Conservation (phyloP, 2,888 invertebrate species). For the Temnothorax unifasciatus region DNA sequence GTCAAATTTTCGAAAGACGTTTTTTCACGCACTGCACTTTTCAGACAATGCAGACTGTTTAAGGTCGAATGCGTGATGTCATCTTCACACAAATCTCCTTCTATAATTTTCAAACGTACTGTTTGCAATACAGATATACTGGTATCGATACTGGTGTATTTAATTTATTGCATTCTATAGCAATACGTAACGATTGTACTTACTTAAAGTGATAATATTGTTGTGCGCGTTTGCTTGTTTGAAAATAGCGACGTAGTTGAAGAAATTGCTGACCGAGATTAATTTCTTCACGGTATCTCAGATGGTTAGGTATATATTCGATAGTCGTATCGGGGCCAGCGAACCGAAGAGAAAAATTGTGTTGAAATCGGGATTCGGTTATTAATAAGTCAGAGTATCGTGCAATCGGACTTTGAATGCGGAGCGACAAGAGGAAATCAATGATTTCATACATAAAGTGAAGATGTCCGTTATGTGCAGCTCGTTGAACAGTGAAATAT, state of each 20-base stretch:
- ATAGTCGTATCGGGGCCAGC: neutral
- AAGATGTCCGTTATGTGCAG: conserved; percentile 23
- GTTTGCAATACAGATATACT: neutral
- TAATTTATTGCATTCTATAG: conserved; percentile 4
- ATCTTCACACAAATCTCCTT: neutral
- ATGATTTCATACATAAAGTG: conserved; percentile 45
- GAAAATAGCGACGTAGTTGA: neutral
- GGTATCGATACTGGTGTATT: neutral
- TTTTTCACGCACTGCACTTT: neutral
- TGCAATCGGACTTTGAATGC: conserved; percentile 17
- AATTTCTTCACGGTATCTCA: neutral
- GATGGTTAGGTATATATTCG: neutral
- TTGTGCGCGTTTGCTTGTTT: neutral
- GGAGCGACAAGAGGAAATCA: conserved; percentile 46
- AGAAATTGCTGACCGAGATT: conserved; percentile 16
- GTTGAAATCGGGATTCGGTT: conserved; percentile 20
- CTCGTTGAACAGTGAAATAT: conserved; percentile 40
- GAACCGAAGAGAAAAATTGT: conserved; percentile 18
- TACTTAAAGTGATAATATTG: neutral
- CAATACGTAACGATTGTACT: no score
- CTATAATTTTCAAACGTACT: neutral
- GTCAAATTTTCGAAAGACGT: neutral
- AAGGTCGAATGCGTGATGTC: neutral
- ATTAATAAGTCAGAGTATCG: conserved; percentile 36
- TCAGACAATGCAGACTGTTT: neutral